phyloP scores from a whole-genome alignment of 1,140 invertebrate species.

The Nylanderia fulva region DNA sequence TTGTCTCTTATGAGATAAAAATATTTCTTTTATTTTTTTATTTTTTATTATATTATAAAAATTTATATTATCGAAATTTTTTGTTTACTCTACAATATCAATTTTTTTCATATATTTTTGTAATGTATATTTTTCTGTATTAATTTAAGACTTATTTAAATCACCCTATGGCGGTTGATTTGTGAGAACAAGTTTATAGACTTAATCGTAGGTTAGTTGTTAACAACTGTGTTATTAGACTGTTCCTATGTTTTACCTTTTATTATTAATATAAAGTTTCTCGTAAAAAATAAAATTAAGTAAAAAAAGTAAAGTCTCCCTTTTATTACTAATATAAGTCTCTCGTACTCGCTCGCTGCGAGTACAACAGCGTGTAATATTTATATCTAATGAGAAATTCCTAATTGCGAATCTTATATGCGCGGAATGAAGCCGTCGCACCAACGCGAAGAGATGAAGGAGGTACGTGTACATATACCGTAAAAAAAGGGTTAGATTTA shows the following conservation, averaged over 20 bases:
- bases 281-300: too few relatives aligned
- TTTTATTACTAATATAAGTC: constrained; percentile 43
- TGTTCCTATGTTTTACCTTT: constrained; percentile 71
- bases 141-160: constrained; percentile 44
- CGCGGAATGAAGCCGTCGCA: background rate
- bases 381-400: constrained; percentile 50
- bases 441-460: background rate
- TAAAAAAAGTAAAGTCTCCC: background rate
- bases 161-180: background rate
- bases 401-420: constrained; percentile 22
- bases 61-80: constrained; percentile 21
- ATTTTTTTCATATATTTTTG: background rate
- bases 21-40: constrained; percentile 16
- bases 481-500: constrained; percentile 58
- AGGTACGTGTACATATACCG: constrained; percentile 42
- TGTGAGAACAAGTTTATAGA: constrained; percentile 48
- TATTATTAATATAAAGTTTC: constrained; percentile 40
- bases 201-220: constrained; percentile 65
- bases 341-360: constrained; percentile 7
- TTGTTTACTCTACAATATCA: background rate
- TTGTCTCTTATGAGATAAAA: background rate
- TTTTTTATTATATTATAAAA: constrained; percentile 16
- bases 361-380: constrained; percentile 54
- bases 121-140: background rate
- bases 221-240: constrained; percentile 80